Evolutionary conservation across 2,888 invertebrate genomes (phyloP).

Genomic region (Nephrocerus scutellatus): DNA sequence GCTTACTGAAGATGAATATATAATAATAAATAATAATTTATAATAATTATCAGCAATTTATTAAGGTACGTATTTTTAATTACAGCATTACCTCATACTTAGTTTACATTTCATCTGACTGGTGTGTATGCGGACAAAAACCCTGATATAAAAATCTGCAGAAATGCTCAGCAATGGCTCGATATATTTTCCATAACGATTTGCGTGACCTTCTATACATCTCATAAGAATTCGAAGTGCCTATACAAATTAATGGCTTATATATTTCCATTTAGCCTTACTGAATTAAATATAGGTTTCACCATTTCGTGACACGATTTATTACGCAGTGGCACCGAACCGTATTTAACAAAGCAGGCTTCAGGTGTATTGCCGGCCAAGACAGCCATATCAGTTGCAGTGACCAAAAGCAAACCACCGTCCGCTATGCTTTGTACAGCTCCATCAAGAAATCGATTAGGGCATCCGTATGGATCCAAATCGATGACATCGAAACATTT

Average conservation of each 20-base stretch:
- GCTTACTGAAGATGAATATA: conserved; percentile 56
- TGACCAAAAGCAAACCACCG: conserved; percentile 84
- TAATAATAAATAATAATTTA: neutral
- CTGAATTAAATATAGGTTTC: conserved; percentile 24
- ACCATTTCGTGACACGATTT: conserved; percentile 95
- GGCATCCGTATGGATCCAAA: conserved; percentile 96
- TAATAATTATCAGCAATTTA: conserved; percentile 3
- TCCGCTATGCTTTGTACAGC: conserved; percentile 75
- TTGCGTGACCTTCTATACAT: conserved; percentile 85
- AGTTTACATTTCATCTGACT: conserved; percentile 81
- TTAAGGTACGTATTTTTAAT: conserved; percentile 20
- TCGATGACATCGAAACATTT: conserved; percentile 84
- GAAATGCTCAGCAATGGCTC: conserved; percentile 85
- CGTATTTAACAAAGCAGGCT: conserved; percentile 91
- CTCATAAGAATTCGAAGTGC: conserved; percentile 89
- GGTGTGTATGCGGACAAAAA: conserved; percentile 79
- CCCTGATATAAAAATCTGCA: conserved; percentile 92
- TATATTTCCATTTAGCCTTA: neutral
- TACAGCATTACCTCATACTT: conserved; percentile 60
- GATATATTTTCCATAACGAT: conserved; percentile 86
- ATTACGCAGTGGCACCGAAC: conserved; percentile 75
- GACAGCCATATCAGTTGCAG: conserved; percentile 96
- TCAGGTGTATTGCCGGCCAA: conserved; percentile 93
- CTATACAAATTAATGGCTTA: conserved; percentile 44
- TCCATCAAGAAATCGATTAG: conserved; percentile 83